Percentiles rank a stretch among this genome's conserved stretches.
Evolutionary conservation across 2,113 vertebrate genomes (phyloP).

Genomic region (Phalacrocorax brasilianus): DNA sequence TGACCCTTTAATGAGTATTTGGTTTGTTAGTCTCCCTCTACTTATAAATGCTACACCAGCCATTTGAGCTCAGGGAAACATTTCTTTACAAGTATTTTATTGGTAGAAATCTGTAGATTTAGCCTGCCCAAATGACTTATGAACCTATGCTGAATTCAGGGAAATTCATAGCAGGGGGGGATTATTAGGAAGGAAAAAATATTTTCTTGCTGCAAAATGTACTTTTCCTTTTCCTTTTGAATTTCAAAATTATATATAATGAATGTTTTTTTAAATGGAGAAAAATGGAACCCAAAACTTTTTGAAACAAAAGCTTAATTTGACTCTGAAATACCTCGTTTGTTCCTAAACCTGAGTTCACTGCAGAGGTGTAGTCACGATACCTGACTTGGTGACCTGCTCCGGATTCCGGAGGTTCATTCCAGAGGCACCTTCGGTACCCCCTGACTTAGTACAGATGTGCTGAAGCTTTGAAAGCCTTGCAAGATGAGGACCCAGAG

Average conservation of each 20-base stretch:
- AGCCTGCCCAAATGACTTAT: neutral
- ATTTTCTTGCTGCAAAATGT: neutral
- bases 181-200: neutral
- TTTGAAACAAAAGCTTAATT: neutral
- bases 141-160: neutral
- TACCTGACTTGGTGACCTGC: neutral
- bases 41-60: neutral
- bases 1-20: neutral
- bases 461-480: neutral
- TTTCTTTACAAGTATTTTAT: neutral
- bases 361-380: accelerated
- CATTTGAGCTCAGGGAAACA: neutral
- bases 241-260: neutral
- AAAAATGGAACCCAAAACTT: neutral
- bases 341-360: neutral
- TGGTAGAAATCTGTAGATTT: neutral
- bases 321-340: neutral
- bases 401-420: neutral
- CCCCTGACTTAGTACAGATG: neutral
- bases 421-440: neutral
- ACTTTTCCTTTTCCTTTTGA: neutral
- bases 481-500: neutral
- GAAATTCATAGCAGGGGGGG: neutral
- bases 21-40: neutral
- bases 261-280: neutral